Percentiles rank a stretch among this genome's conserved stretches.
Conservation (phyloP, 2,797 vertebrate genomes). For the Danio kyathit region DNA sequence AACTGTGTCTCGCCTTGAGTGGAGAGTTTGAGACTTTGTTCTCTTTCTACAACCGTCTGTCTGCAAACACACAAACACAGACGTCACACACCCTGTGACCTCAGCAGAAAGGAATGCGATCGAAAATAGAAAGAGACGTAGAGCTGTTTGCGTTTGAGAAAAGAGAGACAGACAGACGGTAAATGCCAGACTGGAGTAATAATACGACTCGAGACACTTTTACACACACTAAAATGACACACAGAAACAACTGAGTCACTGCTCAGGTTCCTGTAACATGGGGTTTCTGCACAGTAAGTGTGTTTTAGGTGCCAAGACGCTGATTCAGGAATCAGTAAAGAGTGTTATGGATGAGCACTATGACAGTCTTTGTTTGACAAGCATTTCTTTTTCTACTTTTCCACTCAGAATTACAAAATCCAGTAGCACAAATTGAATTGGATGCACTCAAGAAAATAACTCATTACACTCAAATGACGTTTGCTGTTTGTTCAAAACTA, state of each 20-base stretch:
- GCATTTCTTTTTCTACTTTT: no score
- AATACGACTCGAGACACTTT: slow-evolving; percentile 3
- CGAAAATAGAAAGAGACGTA: slow-evolving; percentile 71
- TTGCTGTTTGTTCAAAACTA: no score
- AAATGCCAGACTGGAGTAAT: slow-evolving; percentile 19
- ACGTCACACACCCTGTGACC: slow-evolving; percentile 64
- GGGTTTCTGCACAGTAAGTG: slow-evolving; percentile 1
- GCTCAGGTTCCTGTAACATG: not conserved
- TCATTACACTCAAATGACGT: no score
- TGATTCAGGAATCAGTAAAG: not conserved
- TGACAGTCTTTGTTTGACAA: not conserved
- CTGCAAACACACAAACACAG: slow-evolving; percentile 59
- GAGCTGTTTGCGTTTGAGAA: slow-evolving; percentile 44
- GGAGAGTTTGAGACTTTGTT: not conserved
- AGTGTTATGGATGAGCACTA: not conserved
- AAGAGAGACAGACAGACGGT: slow-evolving; percentile 9
- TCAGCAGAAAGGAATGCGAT: slow-evolving; percentile 74
- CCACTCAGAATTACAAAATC: no score
- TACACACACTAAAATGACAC: not conserved
- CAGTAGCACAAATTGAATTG: no score
- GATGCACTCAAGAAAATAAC: no score
- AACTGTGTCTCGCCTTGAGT: no score
- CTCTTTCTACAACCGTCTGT: slow-evolving; percentile 10
- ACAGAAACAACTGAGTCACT: not conserved
- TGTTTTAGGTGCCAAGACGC: not conserved